Percentiles rank a stretch among this genome's conserved stretches.
Conservation (phyloP, 2,113 vertebrate species). For the Callipepla californica region DNA sequence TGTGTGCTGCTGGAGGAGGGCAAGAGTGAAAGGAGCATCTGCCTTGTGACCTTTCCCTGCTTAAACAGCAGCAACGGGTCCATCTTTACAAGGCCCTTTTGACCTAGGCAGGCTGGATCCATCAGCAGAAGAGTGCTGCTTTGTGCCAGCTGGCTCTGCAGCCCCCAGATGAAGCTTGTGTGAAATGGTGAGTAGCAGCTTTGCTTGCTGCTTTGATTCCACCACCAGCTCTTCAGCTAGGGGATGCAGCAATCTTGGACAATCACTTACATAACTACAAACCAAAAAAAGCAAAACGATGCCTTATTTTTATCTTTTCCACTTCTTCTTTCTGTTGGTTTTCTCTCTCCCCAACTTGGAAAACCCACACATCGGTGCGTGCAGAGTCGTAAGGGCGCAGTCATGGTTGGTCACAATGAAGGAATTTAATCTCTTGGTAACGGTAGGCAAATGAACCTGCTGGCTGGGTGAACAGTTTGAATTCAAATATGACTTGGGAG, state of each 20-base stretch:
- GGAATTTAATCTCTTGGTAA: neutral
- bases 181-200: no score
- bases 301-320: neutral
- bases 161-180: neutral
- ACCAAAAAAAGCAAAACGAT: neutral
- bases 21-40: neutral
- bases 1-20: neutral
- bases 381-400: neutral
- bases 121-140: neutral
- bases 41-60: neutral
- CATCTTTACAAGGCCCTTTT: neutral
- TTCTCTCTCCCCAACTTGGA: neutral
- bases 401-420: fast-evolving
- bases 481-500: neutral
- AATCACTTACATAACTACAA: neutral
- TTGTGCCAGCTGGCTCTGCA: neutral
- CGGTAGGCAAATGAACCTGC: neutral
- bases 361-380: neutral
- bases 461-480: neutral
- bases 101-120: neutral
- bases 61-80: neutral
- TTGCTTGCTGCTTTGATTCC: neutral
- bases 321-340: no score
- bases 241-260: neutral
- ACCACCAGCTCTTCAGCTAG: neutral